Conservation (phyloP, 1,140 invertebrate genomes). For the Atta colombica region DNA sequence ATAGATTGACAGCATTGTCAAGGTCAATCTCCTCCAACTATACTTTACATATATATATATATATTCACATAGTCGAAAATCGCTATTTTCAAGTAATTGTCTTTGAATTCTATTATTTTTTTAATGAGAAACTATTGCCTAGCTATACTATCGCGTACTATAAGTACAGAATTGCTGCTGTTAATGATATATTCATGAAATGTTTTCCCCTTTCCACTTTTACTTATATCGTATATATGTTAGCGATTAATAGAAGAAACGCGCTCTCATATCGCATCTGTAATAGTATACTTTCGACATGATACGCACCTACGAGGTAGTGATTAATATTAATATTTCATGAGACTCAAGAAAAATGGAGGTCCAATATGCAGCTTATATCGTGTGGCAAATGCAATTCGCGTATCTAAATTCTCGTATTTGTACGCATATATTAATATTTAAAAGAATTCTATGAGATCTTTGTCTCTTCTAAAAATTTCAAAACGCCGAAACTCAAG, state of each 20-base stretch:
- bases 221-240: neutral
- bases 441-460: neutral
- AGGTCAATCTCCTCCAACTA: constrained; percentile 77
- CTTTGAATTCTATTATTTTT: neutral
- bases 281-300: constrained; percentile 45
- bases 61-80: constrained; percentile 13
- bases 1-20: constrained; percentile 80
- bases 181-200: constrained; percentile 30
- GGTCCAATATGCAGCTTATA: neutral
- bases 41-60: neutral
- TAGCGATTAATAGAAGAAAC: constrained; percentile 22
- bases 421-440: neutral
- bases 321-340: constrained; percentile 30
- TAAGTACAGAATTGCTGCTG: neutral
- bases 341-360: neutral
- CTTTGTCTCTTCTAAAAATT: neutral
- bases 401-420: neutral
- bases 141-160: too few relatives aligned
- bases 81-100: neutral
- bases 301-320: neutral
- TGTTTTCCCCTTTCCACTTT: neutral
- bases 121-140: neutral
- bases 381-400: neutral
- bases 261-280: neutral
- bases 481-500: neutral